Base-by-base conservation (phyloP, 2,888 invertebrate species). In the Phyto melanocephala region DNA sequence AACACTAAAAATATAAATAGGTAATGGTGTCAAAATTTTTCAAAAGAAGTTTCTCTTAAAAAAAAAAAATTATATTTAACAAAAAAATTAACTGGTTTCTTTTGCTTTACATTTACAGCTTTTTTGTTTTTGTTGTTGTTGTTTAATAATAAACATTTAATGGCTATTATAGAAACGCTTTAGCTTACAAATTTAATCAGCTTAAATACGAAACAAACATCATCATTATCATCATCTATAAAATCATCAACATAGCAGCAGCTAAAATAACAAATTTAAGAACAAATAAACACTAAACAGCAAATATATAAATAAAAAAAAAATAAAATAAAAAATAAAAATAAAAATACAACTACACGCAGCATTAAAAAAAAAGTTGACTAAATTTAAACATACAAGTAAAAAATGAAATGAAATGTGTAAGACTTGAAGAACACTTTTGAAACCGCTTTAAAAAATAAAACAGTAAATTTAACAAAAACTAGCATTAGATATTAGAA, bases 51-150 rank as follows among this genome's bases (percentile, higher is more conserved):
- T 33, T 28, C 17, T 54, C 3, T 28, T 28, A 5, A 28, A 28
- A 28, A 7, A 58, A 24, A 37, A 58, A 67, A 40, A 28, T 50
- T 8, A 40, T 35, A 68, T 42, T 77, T 22, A 62, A 68, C 47
- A 47, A 17, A 13, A 68, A 52, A 42, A 22, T 52, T 13, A 63
- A 54, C 70, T 45, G 52, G 62, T 37, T 63, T 65, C 24, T 70
- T 35, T 20, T 40, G 62, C n/a, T 56, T 74, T 78, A 56, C 47
- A 63, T 17, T 74, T 78, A 11, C 72, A 80, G 79, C 67, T 24
- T 37, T 56, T 78, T 58, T 40, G n/a, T n/a, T n/a, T 5, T 6
- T 5, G 28, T 6, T 28, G 3, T 28, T 28, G 3, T 28, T 28
- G 28, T 70, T 60, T 24, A 72, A 42, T 56, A 58, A 67, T 47